Evolutionary conservation across 2,797 vertebrate genomes (phyloP).

Genomic region (Hapalemur alaotrensis): DNA sequence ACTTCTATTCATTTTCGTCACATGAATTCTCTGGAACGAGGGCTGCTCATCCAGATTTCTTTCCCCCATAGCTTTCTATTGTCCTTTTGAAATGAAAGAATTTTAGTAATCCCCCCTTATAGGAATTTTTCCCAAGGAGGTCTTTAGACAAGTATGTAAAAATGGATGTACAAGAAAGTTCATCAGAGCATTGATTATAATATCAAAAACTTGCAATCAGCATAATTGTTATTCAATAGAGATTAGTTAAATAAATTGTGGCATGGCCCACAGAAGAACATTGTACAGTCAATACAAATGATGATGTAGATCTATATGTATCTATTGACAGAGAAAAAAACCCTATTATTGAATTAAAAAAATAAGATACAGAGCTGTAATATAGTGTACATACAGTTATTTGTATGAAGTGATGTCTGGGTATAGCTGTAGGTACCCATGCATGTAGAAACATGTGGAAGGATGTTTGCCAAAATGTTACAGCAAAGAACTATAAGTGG

Average conservation of each 20-base stretch:
- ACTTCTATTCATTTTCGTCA: not conserved
- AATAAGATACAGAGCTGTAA: not conserved
- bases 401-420: not conserved
- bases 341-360: not conserved
- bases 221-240: constrained; percentile 55
- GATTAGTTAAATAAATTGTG: constrained; percentile 62
- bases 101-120: not conserved
- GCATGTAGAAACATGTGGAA: not conserved
- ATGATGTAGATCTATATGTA: constrained; percentile 26
- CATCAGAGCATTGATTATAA: constrained; percentile 47
- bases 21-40: constrained; percentile 23
- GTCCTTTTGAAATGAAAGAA: constrained; percentile 32
- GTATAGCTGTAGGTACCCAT: not conserved
- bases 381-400: not conserved
- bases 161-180: constrained; percentile 45
- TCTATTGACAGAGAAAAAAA: constrained; percentile 29
- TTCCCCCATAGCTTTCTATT: not conserved
- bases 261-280: constrained; percentile 32
- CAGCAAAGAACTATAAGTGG: not conserved
- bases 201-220: constrained; percentile 37
- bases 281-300: constrained; percentile 46
- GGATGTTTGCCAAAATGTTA: not conserved
- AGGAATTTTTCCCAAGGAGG: constrained; percentile 7
- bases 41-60: not conserved
- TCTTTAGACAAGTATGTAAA: constrained; percentile 45